Evolutionary conservation across 1,140 invertebrate genomes (phyloP).

Genomic region (Phthorimaea operculella): DNA sequence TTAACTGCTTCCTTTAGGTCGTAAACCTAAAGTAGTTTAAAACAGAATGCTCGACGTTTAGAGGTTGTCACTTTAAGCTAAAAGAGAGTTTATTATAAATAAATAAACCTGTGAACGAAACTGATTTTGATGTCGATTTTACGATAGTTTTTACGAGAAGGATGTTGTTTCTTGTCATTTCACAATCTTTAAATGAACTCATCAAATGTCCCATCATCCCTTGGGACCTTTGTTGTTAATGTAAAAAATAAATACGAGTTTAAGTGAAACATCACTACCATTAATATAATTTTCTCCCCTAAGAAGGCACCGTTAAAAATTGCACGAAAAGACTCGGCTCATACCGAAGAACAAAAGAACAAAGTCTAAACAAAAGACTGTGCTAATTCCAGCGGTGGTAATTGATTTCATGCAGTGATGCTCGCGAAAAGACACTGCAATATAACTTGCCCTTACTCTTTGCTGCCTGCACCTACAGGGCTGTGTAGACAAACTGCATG

Average conservation of each 20-base stretch:
- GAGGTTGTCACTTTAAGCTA: neutral
- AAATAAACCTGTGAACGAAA: neutral
- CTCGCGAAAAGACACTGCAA: neutral
- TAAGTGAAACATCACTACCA: no score
- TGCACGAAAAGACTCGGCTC: neutral
- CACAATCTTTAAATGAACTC: no score
- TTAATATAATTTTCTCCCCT: no score
- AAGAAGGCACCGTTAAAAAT: neutral
- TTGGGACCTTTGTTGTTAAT: no score
- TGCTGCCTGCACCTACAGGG: no score
- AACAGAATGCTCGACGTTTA: constrained; percentile 1
- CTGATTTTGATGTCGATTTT: neutral
- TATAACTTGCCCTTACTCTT: no score
- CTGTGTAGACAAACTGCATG: no score
- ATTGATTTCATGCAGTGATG: neutral
- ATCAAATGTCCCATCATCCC: no score
- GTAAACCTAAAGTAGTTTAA: constrained; percentile 1
- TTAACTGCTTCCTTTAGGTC: constrained; percentile 47
- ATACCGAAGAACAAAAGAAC: neutral
- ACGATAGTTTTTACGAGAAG: neutral
- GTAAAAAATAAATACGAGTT: no score
- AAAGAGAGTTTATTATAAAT: neutral
- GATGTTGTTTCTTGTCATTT: no score
- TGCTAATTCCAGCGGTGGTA: neutral
- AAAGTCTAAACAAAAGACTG: neutral